Evolutionary conservation across 2,797 vertebrate species (phyloP), one percentile per base, ranked within the genome.

Genomic region (Ispidina picta): DNA sequence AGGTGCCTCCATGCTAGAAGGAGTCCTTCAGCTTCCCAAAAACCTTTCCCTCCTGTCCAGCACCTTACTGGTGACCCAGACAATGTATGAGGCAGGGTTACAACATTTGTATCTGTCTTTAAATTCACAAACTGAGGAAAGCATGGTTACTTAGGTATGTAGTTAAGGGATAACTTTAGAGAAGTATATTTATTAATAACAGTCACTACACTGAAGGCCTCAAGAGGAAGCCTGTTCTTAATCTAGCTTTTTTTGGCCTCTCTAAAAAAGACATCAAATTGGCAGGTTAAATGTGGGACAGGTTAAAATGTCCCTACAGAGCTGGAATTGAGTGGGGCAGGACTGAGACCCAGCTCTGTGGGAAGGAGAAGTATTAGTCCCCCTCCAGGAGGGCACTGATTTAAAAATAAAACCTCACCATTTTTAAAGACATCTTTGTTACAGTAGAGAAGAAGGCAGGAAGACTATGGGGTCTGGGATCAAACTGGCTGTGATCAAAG

Each of bases 401-500:
- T 35, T 71, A 54, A 43, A 91, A 88, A 65, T 55, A 60, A 77
- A 88, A 65, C 7, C 10, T 33, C 0, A 0, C 15, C 14, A 33
- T 73, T 35, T 71, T 58, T 7, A n/a, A 35, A 88, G 63, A 63
- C 6, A 3, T 59, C 39, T 70, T 81, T 68, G 64, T 83, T 73
- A 74, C 28, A 33, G 13, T 17, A 43, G 75, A 83, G 60, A 60
- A 70, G 41, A 7, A 5, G 22, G 31, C 23, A 18, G 59, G 28
- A 77, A 51, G 43, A 69, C 10, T 19, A 51, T 54, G 52, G 33
- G 46, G 31, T n/a, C 59, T 77, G 54, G 48, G 60, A 81, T 33
- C 73, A 85, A 83, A 74, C 33, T 15, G n/a, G 3, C 58, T 83
- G 69, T 39, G 65, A 92, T 90, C 82, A 93, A 89, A 89, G 95